These are phyloP conservation scores for Paraplagusia blochii DNA, from an alignment of 2,113 vertebrate species.

Conservation along the genomic window DNA sequence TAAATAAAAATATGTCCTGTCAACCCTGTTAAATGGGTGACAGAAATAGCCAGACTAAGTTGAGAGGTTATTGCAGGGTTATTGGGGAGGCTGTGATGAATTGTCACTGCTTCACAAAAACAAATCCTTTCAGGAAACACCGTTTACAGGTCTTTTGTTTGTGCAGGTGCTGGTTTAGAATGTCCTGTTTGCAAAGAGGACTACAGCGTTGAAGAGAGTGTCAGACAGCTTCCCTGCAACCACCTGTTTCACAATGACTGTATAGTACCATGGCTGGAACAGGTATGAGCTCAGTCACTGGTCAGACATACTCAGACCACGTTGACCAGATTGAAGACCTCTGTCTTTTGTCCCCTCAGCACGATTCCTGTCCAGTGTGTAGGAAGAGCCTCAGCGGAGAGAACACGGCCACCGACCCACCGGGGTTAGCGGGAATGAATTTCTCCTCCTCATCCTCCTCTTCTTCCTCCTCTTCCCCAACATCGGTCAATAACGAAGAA, in stretches of 20 bases:
- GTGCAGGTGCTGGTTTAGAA: slow-evolving; percentile 88
- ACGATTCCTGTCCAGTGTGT: slow-evolving; percentile 97
- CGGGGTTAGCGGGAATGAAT: slow-evolving; percentile 87
- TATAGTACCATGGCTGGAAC: slow-evolving; percentile 97
- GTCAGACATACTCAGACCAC: neutral
- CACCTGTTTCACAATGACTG: slow-evolving; percentile 96
- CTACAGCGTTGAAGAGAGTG: slow-evolving; percentile 84
- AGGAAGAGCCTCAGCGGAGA: slow-evolving; percentile 96
- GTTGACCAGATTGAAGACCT: neutral
- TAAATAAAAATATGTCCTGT: no score
- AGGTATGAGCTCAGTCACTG: slow-evolving; percentile 77
- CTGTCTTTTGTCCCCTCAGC: slow-evolving; percentile 68
- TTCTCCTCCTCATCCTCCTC: slow-evolving; percentile 87
- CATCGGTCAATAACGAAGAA: slow-evolving; percentile 88
- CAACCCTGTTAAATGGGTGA: no score
- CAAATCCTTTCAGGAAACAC: no score
- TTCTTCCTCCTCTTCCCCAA: slow-evolving; percentile 82
- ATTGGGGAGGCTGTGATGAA: no score
- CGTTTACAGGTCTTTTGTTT: slow-evolving; percentile 19
- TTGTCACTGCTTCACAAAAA: no score
- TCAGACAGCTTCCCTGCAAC: slow-evolving; percentile 95
- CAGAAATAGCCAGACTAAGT: no score
- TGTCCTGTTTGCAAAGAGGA: slow-evolving; percentile 99
- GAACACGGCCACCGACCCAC: slow-evolving; percentile 96
- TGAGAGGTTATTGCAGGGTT: no score